Evolutionary conservation across 2,113 vertebrate genomes (phyloP).

Genomic region (Bujurquina vittata): DNA sequence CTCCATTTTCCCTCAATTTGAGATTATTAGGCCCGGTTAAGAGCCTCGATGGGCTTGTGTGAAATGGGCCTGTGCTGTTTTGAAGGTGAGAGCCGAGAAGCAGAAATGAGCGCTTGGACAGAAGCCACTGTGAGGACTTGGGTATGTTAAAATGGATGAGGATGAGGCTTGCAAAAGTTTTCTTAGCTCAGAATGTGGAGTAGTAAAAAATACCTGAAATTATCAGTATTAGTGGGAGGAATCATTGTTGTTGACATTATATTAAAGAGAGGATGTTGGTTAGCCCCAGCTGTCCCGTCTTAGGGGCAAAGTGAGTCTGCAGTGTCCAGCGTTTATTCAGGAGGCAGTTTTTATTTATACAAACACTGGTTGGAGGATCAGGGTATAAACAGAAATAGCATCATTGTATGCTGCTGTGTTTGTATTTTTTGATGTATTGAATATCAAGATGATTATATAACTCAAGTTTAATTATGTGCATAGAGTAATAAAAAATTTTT

Average conservation of each 20-base stretch:
- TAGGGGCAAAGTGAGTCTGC: no score
- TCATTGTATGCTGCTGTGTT: no score
- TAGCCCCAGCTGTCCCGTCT: no score
- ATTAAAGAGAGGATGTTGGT: no score
- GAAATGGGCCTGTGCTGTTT: neutral
- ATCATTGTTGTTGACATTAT: neutral
- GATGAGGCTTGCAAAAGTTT: neutral
- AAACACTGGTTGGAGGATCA: no score
- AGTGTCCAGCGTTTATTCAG: no score
- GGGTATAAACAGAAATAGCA: no score
- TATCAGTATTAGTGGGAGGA: neutral
- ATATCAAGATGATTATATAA: no score
- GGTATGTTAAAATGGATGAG: neutral
- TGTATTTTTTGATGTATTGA: no score
- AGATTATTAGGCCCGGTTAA: slow-evolving; percentile 8
- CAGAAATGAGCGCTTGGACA: slow-evolving; percentile 7
- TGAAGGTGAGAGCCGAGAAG: slow-evolving; percentile 10
- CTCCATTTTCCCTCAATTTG: neutral
- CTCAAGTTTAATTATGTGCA: no score
- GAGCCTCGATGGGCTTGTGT: slow-evolving; percentile 18
- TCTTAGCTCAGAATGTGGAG: neutral
- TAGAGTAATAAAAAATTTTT: no score
- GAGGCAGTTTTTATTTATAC: no score
- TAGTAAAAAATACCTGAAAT: rapidly evolving
- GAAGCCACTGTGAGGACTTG: slow-evolving; percentile 13